Conservation (phyloP, 2,797 vertebrate genomes). For the Otus scops region DNA sequence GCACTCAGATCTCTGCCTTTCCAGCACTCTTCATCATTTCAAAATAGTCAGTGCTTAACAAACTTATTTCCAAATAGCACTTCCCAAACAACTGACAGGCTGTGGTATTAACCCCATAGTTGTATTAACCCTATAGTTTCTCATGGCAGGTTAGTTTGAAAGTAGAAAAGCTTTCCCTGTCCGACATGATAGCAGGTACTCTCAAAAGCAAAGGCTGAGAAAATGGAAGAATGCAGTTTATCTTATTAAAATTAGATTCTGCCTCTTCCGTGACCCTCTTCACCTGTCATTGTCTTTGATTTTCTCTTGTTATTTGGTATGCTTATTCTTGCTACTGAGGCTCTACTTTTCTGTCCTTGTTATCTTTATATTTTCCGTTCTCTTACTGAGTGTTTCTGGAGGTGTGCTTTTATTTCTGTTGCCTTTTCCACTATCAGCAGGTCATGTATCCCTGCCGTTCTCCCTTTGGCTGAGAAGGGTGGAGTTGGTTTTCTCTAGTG, state of each 20-base stretch:
- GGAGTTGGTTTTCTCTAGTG: background rate
- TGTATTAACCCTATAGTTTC: background rate
- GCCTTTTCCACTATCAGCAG: constrained; percentile 5
- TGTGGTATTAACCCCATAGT: background rate
- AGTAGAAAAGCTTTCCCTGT: background rate
- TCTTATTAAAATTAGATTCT: background rate
- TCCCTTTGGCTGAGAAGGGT: constrained; percentile 7
- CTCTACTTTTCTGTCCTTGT: background rate
- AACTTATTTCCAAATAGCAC: background rate
- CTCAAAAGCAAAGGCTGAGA: background rate
- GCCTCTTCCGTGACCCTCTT: background rate
- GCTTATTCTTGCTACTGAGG: background rate
- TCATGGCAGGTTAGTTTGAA: background rate
- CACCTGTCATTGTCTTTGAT: background rate
- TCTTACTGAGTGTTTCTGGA: background rate
- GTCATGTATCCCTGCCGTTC: background rate
- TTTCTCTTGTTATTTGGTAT: background rate
- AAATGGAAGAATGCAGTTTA: constrained; percentile 12
- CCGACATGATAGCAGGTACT: background rate
- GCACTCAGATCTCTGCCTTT: background rate
- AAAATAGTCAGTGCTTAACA: background rate
- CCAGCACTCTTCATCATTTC: background rate
- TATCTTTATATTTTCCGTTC: background rate
- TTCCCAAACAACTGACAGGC: background rate
- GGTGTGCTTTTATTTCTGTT: background rate